Conservation (phyloP, 2,797 vertebrate species). For the Hypotaenidia philippensis region DNA sequence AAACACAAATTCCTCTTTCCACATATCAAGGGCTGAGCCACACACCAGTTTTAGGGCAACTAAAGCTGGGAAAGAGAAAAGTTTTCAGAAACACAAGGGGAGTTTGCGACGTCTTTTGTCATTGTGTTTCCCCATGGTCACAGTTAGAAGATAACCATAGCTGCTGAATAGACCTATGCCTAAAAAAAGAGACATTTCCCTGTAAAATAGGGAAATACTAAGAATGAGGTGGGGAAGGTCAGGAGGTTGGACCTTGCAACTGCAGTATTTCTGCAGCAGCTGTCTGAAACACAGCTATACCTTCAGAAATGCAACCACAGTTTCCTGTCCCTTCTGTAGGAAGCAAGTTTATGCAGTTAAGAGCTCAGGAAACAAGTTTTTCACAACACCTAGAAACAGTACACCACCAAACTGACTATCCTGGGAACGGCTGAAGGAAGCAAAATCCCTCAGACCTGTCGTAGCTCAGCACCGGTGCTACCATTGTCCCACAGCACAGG, state of each 20-base stretch:
- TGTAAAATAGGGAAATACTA: accelerated
- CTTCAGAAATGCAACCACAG: neutral
- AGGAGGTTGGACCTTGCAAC: accelerated
- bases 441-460: neutral
- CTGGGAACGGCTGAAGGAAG: neutral
- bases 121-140: neutral
- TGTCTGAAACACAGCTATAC: neutral
- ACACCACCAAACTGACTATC: neutral
- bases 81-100: neutral
- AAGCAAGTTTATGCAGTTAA: neutral
- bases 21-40: neutral
- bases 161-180: neutral
- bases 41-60: neutral
- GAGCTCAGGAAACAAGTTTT: neutral
- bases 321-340: neutral
- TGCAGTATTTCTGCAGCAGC: neutral
- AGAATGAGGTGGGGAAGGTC: neutral
- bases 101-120: neutral
- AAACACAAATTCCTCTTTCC: too few relatives aligned
- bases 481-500: accelerated
- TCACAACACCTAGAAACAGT: neutral
- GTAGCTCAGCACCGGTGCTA: neutral
- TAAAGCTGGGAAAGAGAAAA: neutral
- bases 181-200: neutral
- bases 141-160: neutral